A percentile compares a stretch with the other conserved stretches of the same genome.
Conservation (phyloP, 1,140 invertebrate species). For the Tetragonula clypearis region DNA sequence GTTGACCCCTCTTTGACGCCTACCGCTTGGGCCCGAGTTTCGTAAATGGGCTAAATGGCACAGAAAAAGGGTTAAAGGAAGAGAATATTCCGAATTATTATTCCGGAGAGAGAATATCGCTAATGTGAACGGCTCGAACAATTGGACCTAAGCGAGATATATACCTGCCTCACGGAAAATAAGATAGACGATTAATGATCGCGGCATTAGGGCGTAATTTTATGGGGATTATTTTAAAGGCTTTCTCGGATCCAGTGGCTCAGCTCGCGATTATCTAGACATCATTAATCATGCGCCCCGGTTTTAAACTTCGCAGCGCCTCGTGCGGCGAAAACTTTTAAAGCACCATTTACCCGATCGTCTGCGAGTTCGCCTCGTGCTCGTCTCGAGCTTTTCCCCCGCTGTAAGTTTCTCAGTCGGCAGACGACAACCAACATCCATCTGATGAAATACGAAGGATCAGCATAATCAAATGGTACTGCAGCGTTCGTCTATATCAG, state of each 20-base stretch:
- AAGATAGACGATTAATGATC: slow-evolving; percentile 72
- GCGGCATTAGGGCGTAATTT: slow-evolving; percentile 74
- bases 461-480: neutral
- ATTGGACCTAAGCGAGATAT: slow-evolving; percentile 26
- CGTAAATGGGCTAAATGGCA: too few relatives aligned
- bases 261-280: slow-evolving; percentile 71
- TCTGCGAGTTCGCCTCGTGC: slow-evolving; percentile 12
- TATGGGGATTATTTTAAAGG: slow-evolving; percentile 76
- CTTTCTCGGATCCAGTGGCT: slow-evolving; percentile 71
- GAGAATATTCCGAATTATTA: neutral
- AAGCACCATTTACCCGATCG: slow-evolving; percentile 59
- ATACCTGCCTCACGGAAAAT: slow-evolving; percentile 53
- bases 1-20: too few relatives aligned
- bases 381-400: slow-evolving; percentile 24
- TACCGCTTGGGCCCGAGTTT: too few relatives aligned
- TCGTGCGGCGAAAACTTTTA: slow-evolving; percentile 59
- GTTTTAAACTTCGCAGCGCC: slow-evolving; percentile 62
- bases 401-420: neutral
- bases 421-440: slow-evolving; percentile 27
- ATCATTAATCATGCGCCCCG: slow-evolving; percentile 73
- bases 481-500: too few relatives aligned
- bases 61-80: too few relatives aligned
- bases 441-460: neutral
- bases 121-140: slow-evolving; percentile 40
- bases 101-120: slow-evolving; percentile 43